These are phyloP conservation scores for Cantharis flavilabris DNA, from an alignment of 2,888 invertebrate species.

Conservation along the genomic window DNA sequence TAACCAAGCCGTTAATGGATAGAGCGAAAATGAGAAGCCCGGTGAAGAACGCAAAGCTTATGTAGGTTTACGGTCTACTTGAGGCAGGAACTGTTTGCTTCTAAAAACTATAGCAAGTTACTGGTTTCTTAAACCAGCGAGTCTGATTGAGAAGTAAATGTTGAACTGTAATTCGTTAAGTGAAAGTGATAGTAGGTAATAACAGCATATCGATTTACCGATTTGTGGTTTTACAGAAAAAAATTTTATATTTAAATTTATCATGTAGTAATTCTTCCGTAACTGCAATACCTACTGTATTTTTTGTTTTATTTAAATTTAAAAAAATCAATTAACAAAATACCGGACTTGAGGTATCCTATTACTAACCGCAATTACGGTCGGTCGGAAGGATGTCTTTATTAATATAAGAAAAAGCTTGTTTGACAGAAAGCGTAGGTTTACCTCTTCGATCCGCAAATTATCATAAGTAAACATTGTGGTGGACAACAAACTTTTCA, in stretches of 20 bases:
- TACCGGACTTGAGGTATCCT: background rate
- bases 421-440: background rate
- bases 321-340: background rate
- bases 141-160: slow-evolving; percentile 28
- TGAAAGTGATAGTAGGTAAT: slow-evolving; percentile 33
- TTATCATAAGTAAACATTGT: background rate
- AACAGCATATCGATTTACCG: slow-evolving; percentile 14
- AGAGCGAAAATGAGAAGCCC: slow-evolving; percentile 23
- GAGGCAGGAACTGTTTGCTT: slow-evolving; percentile 22
- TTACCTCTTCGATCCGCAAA: background rate
- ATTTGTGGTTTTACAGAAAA: slow-evolving; percentile 21
- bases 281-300: background rate
- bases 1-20: slow-evolving; percentile 7
- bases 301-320: background rate
- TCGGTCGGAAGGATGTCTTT: background rate
- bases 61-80: slow-evolving; percentile 36
- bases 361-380: background rate
- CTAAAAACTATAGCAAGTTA: slow-evolving; percentile 18
- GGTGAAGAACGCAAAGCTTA: slow-evolving; percentile 28
- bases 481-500: background rate
- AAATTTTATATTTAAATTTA: slow-evolving; percentile 3
- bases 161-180: slow-evolving; percentile 22
- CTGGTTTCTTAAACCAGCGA: slow-evolving; percentile 16
- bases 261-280: background rate
- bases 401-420: background rate